Evolutionary conservation across 2,888 invertebrate genomes (phyloP).

Genomic region (Scaeva pyrastri): DNA sequence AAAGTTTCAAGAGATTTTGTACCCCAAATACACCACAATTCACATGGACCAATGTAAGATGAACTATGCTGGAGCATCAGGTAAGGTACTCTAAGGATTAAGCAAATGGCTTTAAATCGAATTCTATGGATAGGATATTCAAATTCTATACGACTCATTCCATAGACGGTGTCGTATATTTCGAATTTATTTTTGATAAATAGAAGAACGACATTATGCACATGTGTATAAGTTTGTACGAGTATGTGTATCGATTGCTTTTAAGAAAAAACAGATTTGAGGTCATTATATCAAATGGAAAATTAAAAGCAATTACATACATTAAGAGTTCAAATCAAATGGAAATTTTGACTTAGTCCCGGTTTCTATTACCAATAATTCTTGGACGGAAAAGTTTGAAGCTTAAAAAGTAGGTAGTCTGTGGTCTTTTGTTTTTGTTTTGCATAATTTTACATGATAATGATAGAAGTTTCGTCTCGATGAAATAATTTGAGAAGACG

Average conservation of each 20-base stretch:
- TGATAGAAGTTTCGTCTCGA: too few species aligned
- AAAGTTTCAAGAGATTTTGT: neutral
- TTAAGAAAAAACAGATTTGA: too few species aligned
- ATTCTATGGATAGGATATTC: neutral
- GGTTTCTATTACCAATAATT: too few species aligned
- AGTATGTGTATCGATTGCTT: conserved; percentile 4
- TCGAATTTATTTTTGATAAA: neutral
- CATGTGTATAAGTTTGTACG: too few species aligned
- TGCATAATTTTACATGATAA: too few species aligned
- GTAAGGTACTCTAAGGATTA: neutral
- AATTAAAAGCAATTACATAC: neutral
- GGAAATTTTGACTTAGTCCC: too few species aligned
- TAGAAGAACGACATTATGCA: too few species aligned
- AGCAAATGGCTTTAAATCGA: neutral
- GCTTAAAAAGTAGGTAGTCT: too few species aligned
- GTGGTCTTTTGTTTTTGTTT: too few species aligned
- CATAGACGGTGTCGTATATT: neutral
- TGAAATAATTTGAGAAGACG: too few species aligned
- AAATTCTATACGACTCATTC: neutral
- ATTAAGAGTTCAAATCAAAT: neutral
- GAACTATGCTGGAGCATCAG: too few species aligned
- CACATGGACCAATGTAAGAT: neutral
- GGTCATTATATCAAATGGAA: neutral
- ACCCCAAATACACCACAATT: neutral
- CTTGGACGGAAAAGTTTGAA: too few species aligned